phyloP scores from a whole-genome alignment of 30 jellyfish, hydroid and myxozoan species.

The Hydractinia echinata region DNA sequence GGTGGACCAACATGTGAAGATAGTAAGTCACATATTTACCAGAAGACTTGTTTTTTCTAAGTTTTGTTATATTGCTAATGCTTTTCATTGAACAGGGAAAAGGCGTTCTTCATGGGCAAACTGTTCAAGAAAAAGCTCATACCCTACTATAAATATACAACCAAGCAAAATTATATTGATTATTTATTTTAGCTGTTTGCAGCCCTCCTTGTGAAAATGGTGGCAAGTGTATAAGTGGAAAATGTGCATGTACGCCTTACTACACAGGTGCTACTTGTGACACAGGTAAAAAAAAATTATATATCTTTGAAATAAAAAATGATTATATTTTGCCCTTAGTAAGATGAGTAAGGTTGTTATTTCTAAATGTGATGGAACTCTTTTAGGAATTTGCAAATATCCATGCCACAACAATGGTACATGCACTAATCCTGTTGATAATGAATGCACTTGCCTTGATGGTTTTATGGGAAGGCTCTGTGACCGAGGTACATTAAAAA shows the following conservation, averaged over 20 bases:
- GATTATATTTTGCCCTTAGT: neutral
- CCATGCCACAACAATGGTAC: conserved; percentile 74
- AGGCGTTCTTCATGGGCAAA: no score
- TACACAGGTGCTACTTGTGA: conserved; percentile 61
- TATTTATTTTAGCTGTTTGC: conserved; percentile 39
- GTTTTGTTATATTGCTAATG: neutral
- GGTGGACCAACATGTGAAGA: conserved; percentile 67
- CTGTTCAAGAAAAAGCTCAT: no score
- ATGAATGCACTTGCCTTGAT: conserved; percentile 67
- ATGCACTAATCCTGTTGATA: conserved; percentile 51
- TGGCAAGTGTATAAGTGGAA: conserved; percentile 59
- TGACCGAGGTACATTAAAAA: conserved; percentile 46
- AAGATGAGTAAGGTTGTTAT: neutral
- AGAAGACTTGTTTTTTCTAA: neutral
- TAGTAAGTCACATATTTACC: conserved; percentile 29
- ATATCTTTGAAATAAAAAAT: neutral
- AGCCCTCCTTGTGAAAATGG: conserved; percentile 65
- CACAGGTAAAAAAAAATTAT: conserved; percentile 32
- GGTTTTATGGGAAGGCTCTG: conserved; percentile 84
- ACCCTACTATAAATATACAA: neutral
- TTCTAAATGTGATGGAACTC: no score
- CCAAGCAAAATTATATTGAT: neutral
- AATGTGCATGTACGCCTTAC: conserved; percentile 53
- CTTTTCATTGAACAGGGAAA: no score
- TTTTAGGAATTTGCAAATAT: conserved; percentile 46